Evolutionary conservation across 2,888 invertebrate species (phyloP).

Genomic region (Trisateles emortualis): DNA sequence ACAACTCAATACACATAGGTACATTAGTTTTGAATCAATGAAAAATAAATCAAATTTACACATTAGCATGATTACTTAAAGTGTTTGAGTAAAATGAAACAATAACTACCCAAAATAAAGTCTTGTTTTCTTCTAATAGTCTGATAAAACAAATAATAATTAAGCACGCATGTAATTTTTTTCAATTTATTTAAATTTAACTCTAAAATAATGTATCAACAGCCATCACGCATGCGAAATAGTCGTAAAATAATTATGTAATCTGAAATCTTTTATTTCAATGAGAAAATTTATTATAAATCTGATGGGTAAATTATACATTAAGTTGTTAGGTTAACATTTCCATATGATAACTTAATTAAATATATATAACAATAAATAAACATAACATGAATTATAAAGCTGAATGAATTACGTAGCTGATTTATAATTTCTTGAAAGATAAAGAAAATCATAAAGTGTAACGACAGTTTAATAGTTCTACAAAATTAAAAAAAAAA

Average conservation of each 20-base stretch:
- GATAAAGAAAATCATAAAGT: slow-evolving; percentile 16
- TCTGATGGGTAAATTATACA: slow-evolving; percentile 14
- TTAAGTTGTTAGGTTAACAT: slow-evolving; percentile 19
- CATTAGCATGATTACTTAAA: too few relatives aligned
- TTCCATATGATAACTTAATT: slow-evolving; percentile 21
- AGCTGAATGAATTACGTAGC: slow-evolving; percentile 8
- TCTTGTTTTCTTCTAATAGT: too few relatives aligned
- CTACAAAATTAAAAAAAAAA: too few relatives aligned
- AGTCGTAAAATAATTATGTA: slow-evolving; percentile 3
- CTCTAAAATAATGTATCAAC: neutral
- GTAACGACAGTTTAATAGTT: slow-evolving; percentile 12
- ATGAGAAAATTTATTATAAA: slow-evolving; percentile 13
- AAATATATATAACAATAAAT: slow-evolving; percentile 22
- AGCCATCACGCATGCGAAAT: slow-evolving; percentile 3
- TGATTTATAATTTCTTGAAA: slow-evolving; percentile 7
- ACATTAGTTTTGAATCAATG: too few relatives aligned
- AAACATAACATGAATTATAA: slow-evolving; percentile 16
- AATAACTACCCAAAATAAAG: too few relatives aligned
- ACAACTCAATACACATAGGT: too few relatives aligned
- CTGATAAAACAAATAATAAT: too few relatives aligned
- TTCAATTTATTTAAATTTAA: too few relatives aligned
- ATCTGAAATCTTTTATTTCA: slow-evolving; percentile 16
- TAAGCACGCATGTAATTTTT: too few relatives aligned
- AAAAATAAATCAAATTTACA: too few relatives aligned
- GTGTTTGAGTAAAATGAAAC: too few relatives aligned